Evolutionary conservation across 2,113 vertebrate genomes (phyloP).

Genomic region (Strix aluco): DNA sequence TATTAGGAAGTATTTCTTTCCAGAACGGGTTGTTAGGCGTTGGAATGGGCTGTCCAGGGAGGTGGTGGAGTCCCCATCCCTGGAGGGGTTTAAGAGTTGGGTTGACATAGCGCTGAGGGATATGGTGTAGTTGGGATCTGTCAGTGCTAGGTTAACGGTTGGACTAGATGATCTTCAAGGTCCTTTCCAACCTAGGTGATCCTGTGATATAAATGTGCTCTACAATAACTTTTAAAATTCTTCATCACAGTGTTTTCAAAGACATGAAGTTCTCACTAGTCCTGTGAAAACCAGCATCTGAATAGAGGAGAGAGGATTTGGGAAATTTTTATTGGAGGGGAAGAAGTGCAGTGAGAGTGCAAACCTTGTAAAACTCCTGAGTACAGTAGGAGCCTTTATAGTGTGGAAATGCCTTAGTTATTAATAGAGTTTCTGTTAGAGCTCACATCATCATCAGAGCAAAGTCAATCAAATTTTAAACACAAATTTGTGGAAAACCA

Average conservation of each 20-base stretch:
- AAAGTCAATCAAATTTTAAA: not conserved
- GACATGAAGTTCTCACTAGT: not conserved
- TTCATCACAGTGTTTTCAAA: not conserved
- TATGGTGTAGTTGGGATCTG: too few species aligned
- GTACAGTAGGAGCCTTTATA: not conserved
- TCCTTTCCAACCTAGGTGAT: too few species aligned
- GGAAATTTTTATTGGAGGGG: not conserved
- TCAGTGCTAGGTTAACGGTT: too few species aligned
- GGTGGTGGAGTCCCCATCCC: too few species aligned
- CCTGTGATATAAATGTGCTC: not conserved
- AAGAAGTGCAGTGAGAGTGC: not conserved
- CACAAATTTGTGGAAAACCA: not conserved
- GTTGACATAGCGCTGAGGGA: too few species aligned
- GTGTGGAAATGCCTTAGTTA: not conserved
- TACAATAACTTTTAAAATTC: not conserved
- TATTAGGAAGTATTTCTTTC: too few species aligned
- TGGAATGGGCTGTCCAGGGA: too few species aligned
- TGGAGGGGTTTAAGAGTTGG: too few species aligned
- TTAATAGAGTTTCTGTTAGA: not conserved
- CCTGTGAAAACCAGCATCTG: not conserved
- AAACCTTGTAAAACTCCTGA: not conserved
- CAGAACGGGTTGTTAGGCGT: too few species aligned
- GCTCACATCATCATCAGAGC: not conserved
- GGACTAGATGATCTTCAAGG: too few species aligned
- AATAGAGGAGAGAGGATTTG: not conserved